Conservation (phyloP, 2,113 vertebrate genomes). For the Chaetodon trifascialis region DNA sequence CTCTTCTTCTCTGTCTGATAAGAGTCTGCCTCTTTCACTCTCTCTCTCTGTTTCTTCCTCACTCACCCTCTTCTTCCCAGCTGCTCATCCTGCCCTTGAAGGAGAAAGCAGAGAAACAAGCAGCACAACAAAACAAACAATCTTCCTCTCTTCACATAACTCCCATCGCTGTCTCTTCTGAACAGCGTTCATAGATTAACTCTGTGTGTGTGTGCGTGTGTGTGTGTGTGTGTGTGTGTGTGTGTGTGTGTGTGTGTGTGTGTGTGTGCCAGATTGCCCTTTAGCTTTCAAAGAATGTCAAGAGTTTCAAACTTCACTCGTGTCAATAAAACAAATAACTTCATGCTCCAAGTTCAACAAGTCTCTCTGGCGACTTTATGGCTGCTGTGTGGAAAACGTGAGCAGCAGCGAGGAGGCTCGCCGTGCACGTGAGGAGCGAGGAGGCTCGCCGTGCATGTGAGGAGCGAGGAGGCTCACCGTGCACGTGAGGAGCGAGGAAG, state of each 20-base stretch:
- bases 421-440: not conserved
- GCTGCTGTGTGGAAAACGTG: too few relatives aligned
- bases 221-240: not conserved
- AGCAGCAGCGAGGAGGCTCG: not conserved
- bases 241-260: constrained; percentile 4
- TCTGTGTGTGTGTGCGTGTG: constrained; percentile 1
- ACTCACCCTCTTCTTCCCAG: not conserved
- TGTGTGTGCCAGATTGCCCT: constrained; percentile 4
- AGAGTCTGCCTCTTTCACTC: too few relatives aligned
- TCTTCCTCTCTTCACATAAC: not conserved
- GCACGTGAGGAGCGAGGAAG: not conserved
- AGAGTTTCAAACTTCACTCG: constrained; percentile 19
- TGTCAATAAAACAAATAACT: constrained; percentile 43
- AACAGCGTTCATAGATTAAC: constrained; percentile 14
- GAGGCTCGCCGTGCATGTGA: not conserved
- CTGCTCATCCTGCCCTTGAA: constrained; percentile 31
- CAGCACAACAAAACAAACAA: constrained; percentile 32
- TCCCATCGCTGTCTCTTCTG: constrained; percentile 6
- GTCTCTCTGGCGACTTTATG: not conserved
- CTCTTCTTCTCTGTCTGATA: not conserved
- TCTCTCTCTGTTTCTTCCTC: not conserved
- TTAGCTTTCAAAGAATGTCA: constrained; percentile 20
- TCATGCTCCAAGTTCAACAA: not conserved
- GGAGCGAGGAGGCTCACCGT: not conserved
- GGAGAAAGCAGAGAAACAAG: constrained; percentile 26